A percentile compares a stretch with the other conserved stretches of the same genome.
phyloP scores from a whole-genome alignment of 2,113 vertebrate genomes.

The Halichoerus grypus region DNA sequence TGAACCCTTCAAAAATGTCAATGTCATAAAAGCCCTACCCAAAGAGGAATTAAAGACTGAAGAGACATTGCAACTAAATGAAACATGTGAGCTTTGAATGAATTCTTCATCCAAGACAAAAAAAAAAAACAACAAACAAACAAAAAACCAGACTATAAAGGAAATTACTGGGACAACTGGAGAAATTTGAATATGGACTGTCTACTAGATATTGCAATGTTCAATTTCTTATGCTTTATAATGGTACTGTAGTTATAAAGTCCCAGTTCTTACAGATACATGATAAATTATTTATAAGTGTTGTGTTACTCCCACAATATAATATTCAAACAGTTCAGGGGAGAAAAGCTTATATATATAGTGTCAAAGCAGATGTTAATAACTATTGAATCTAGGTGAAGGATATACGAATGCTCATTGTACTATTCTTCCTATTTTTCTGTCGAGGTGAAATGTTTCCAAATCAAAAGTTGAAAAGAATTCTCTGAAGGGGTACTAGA shows the following conservation, averaged over 20 bases:
- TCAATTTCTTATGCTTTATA: conserved; percentile 40
- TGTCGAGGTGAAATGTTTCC: not conserved
- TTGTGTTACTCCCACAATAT: not conserved
- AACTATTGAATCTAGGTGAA: conserved; percentile 21
- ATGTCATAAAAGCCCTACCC: not conserved
- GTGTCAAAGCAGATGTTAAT: not conserved
- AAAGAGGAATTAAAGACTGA: not conserved
- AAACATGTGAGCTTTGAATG: not conserved
- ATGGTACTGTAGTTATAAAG: not conserved
- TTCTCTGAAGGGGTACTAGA: not conserved
- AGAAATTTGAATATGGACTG: not conserved
- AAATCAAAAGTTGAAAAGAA: conserved; percentile 17
- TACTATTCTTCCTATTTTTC: conserved; percentile 39
- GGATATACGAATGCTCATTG: not conserved
- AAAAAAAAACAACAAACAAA: not conserved
- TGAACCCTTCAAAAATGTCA: conserved; percentile 21
- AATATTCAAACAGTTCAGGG: conserved; percentile 41
- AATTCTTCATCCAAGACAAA: not conserved
- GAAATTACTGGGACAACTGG: not conserved
- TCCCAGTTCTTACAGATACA: not conserved
- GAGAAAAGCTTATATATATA: not conserved
- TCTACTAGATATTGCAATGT: not conserved
- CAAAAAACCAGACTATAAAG: not conserved
- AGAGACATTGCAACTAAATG: conserved; percentile 23
- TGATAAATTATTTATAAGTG: not conserved